Conservation (phyloP, 2,888 invertebrate species). For the Helobdella robusta region DNA sequence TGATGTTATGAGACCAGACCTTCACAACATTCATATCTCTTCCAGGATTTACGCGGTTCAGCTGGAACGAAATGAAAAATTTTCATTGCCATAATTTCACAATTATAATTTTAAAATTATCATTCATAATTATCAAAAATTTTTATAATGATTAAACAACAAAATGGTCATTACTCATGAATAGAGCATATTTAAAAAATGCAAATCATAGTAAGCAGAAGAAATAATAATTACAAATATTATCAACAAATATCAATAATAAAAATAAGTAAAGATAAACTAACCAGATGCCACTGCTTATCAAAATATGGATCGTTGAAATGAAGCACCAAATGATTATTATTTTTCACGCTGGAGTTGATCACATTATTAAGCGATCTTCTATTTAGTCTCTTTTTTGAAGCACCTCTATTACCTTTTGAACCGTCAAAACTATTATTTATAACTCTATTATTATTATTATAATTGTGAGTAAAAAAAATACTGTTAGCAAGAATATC, state of each 20-base stretch:
- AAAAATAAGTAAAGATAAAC: slow-evolving; percentile 22
- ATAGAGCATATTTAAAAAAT: neutral
- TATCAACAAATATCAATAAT: neutral
- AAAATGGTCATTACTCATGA: neutral
- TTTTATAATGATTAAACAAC: neutral
- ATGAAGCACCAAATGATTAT: too few species aligned
- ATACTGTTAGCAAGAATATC: too few species aligned
- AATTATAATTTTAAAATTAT: neutral
- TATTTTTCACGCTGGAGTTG: too few species aligned
- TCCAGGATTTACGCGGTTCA: slow-evolving; percentile 34
- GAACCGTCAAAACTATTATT: too few species aligned
- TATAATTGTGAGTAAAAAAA: too few species aligned
- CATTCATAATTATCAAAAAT: slow-evolving; percentile 2
- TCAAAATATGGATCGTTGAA: slow-evolving; percentile 42
- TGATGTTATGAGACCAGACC: slow-evolving; percentile 42
- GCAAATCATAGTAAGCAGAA: slow-evolving; percentile 13
- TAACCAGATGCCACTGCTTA: slow-evolving; percentile 47
- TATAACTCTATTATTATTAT: too few species aligned
- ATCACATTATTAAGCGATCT: too few species aligned
- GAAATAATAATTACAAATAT: neutral
- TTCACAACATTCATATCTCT: slow-evolving; percentile 47
- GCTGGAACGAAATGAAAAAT: slow-evolving; percentile 33
- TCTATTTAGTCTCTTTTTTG: too few species aligned
- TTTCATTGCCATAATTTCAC: neutral
- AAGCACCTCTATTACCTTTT: too few species aligned